These are phyloP conservation scores for Strigamia crassipes DNA, from an alignment of 2,888 invertebrate genomes.

Conservation along the genomic window DNA sequence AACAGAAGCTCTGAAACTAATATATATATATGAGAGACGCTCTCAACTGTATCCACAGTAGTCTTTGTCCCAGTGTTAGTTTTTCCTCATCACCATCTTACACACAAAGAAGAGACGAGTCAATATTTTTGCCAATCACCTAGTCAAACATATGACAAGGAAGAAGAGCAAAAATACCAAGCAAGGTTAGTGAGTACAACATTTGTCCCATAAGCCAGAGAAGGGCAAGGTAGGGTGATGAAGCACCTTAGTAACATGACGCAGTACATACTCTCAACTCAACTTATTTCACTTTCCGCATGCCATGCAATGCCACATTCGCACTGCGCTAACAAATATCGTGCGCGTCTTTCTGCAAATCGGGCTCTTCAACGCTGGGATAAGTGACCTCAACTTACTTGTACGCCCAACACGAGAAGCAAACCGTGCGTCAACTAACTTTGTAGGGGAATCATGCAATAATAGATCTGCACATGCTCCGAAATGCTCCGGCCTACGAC, in stretches of 20 bases:
- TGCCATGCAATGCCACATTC: constrained; percentile 36
- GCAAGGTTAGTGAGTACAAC: constrained; percentile 48
- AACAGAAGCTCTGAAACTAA: not conserved
- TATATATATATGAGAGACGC: not conserved
- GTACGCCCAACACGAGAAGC: constrained; percentile 1
- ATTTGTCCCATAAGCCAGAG: constrained; percentile 36
- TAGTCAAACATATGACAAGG: constrained; percentile 37
- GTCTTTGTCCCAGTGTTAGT: constrained; percentile 18
- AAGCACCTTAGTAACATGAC: constrained; percentile 48
- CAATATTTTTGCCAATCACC: constrained; percentile 39
- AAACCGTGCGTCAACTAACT: not conserved
- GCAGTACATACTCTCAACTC: constrained; percentile 46
- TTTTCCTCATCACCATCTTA: constrained; percentile 24
- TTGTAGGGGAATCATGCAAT: constrained; percentile 43
- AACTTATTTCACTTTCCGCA: constrained; percentile 47
- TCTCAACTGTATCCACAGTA: constrained; percentile 10
- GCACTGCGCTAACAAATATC: not conserved
- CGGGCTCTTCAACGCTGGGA: not conserved
- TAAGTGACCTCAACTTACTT: not conserved
- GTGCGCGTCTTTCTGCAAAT: not conserved
- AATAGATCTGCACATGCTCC: constrained; percentile 46
- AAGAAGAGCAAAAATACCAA: constrained; percentile 45
- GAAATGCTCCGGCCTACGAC: constrained; percentile 32
- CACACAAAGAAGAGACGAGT: constrained; percentile 31
- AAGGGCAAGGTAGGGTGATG: constrained; percentile 49